Conservation (phyloP, 2,888 invertebrate species). For the Drosophila kanekoi region DNA sequence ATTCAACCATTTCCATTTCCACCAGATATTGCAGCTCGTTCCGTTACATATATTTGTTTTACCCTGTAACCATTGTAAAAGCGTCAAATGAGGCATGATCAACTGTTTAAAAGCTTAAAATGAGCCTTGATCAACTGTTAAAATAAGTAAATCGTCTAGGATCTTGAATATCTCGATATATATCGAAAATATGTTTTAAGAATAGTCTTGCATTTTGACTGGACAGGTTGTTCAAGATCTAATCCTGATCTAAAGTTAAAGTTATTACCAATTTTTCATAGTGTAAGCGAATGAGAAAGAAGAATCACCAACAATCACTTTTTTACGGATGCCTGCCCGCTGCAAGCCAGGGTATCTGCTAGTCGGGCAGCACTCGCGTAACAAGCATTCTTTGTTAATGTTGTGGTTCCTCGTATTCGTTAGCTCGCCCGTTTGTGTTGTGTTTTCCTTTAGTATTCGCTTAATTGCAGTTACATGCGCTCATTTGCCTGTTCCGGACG, state of each 20-base stretch:
- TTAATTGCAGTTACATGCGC: slow-evolving; percentile 55
- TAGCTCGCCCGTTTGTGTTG: slow-evolving; percentile 6
- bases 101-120: neutral
- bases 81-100: neutral
- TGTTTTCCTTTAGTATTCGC: slow-evolving; percentile 16
- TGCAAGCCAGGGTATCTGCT: neutral
- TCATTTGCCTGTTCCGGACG: slow-evolving; percentile 35
- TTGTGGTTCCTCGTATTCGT: slow-evolving; percentile 16
- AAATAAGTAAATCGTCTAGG: no score
- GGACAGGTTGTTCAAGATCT: no score
- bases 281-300: no score
- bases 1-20: slow-evolving; percentile 2
- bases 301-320: no score
- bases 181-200: neutral
- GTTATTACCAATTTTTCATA: no score
- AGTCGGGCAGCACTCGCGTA: neutral
- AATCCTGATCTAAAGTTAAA: neutral
- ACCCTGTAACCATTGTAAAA: neutral
- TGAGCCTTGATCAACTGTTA: neutral
- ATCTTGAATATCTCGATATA: neutral
- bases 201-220: no score
- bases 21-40: slow-evolving; percentile 8
- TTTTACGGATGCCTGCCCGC: no score
- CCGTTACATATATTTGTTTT: neutral
- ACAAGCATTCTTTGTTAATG: slow-evolving; percentile 4